Conservation (phyloP, 2,888 invertebrate genomes). For the Alcis repandata region DNA sequence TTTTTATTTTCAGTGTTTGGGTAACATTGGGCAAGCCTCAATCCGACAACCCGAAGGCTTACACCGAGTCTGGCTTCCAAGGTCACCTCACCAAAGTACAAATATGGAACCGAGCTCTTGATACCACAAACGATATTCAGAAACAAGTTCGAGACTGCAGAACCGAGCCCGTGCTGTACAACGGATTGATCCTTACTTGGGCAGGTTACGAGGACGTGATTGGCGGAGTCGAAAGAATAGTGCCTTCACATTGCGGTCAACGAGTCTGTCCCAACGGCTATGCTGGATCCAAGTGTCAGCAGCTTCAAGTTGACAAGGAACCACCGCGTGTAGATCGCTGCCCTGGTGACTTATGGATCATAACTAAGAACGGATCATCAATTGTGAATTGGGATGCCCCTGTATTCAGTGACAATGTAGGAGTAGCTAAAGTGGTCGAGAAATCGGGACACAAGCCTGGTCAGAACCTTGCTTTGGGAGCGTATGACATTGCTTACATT, state of each 20-base stretch:
- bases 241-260: slow-evolving; percentile 97
- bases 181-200: slow-evolving; percentile 95
- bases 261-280: slow-evolving; percentile 95
- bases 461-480: slow-evolving; percentile 95
- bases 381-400: slow-evolving; percentile 97
- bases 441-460: slow-evolving; percentile 95
- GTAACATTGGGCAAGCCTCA: slow-evolving; percentile 96
- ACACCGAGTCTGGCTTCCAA: slow-evolving; percentile 97
- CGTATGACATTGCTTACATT: slow-evolving; percentile 97
- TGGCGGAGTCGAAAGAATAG: slow-evolving; percentile 96
- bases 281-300: slow-evolving; percentile 94
- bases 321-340: slow-evolving; percentile 96
- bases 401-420: slow-evolving; percentile 95
- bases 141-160: slow-evolving; percentile 97
- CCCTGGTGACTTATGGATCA: slow-evolving; percentile 97
- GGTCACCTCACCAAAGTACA: slow-evolving; percentile 97
- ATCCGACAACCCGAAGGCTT: slow-evolving; percentile 92
- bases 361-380: slow-evolving; percentile 96
- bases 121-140: slow-evolving; percentile 96
- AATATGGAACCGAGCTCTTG: slow-evolving; percentile 96
- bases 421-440: slow-evolving; percentile 92
- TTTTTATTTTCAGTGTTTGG: slow-evolving; percentile 90
- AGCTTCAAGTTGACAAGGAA: slow-evolving; percentile 93
- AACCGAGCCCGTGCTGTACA: slow-evolving; percentile 96
- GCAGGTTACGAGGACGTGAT: slow-evolving; percentile 95